Evolutionary conservation across 2,113 vertebrate species (phyloP).

Genomic region (Mesocricetus auratus): DNA sequence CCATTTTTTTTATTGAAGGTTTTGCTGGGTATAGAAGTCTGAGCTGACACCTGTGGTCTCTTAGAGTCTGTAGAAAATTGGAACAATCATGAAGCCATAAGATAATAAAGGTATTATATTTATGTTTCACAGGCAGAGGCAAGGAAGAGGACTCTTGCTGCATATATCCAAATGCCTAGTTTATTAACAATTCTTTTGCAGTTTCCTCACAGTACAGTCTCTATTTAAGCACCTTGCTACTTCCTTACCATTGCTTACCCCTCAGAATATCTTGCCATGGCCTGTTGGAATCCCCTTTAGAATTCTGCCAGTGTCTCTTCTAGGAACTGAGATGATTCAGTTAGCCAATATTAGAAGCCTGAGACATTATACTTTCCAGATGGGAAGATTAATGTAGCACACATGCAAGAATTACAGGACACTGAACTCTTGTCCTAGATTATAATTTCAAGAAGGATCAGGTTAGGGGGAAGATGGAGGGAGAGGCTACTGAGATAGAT

Average conservation of each 20-base stretch:
- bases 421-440: background rate
- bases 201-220: background rate
- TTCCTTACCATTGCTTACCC: background rate
- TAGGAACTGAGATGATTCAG: background rate
- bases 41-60: background rate
- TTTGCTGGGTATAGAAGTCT: background rate
- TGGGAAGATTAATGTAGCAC: background rate
- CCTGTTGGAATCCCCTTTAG: background rate
- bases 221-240: background rate
- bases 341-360: background rate
- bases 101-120: background rate
- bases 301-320: background rate
- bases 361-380: background rate
- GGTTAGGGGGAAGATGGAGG: too few relatives aligned
- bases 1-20: background rate
- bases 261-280: background rate
- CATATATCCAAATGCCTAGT: background rate
- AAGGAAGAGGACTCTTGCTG: conserved; percentile 29
- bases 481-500: too few relatives aligned
- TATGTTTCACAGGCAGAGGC: background rate
- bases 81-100: background rate
- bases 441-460: background rate
- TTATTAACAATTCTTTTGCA: background rate
- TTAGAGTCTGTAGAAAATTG: background rate
- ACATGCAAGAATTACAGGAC: background rate